phyloP scores from a whole-genome alignment of 2,888 invertebrate species.

The Myathropa florea region DNA sequence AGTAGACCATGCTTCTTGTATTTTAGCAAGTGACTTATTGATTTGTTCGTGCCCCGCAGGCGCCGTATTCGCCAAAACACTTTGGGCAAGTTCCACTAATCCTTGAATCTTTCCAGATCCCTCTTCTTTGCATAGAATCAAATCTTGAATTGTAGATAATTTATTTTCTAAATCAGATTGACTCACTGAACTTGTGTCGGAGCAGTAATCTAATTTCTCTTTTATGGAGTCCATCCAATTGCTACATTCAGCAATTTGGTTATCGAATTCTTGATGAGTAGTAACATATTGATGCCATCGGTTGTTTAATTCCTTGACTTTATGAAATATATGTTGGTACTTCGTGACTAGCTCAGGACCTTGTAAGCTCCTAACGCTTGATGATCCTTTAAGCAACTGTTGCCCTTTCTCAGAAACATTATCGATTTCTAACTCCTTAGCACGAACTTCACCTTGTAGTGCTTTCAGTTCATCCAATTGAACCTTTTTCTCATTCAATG shows the following conservation, averaged over 20 bases:
- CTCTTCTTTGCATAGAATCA: slow-evolving; percentile 95
- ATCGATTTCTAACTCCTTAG: slow-evolving; percentile 95
- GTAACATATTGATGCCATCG: slow-evolving; percentile 96
- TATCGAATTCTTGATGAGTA: slow-evolving; percentile 93
- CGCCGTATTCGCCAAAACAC: slow-evolving; percentile 94
- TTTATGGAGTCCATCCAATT: slow-evolving; percentile 92
- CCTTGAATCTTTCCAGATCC: slow-evolving; percentile 94
- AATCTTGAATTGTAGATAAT: slow-evolving; percentile 91
- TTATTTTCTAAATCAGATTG: slow-evolving; percentile 93
- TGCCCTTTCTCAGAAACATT: slow-evolving; percentile 95
- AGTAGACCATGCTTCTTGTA: slow-evolving; percentile 95
- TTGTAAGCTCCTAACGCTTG: slow-evolving; percentile 89
- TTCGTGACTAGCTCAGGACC: slow-evolving; percentile 95
- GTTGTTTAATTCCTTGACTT: slow-evolving; percentile 93
- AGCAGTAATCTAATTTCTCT: slow-evolving; percentile 92
- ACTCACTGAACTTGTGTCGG: slow-evolving; percentile 89
- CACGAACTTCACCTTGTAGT: slow-evolving; percentile 93
- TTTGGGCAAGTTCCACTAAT: slow-evolving; percentile 94
- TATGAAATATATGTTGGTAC: slow-evolving; percentile 93
- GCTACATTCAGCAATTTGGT: slow-evolving; percentile 88
- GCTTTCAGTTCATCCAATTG: slow-evolving; percentile 90
- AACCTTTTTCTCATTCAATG: slow-evolving; percentile 90
- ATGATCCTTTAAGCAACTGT: slow-evolving; percentile 87
- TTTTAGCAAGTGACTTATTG: slow-evolving; percentile 88
- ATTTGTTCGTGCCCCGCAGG: slow-evolving; percentile 93